Evolutionary conservation across 2,888 invertebrate species (phyloP), one percentile per base, ranked within the genome.

Genomic region (Syrphus vitripennis): DNA sequence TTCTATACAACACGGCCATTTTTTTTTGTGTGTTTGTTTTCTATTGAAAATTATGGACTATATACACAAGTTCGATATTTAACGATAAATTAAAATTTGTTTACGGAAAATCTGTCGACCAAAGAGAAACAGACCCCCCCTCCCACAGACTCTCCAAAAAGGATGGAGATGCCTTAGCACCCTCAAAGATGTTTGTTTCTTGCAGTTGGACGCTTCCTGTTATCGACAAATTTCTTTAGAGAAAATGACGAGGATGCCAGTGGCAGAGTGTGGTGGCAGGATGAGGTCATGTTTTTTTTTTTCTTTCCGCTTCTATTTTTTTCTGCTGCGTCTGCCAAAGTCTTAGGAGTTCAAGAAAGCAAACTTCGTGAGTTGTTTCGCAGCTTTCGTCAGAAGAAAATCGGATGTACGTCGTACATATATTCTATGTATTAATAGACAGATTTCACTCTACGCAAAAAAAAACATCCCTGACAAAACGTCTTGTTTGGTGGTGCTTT

Each of bases 71-170:
- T 81, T 86, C 82, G 82, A 78, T 82, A 74, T 86, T 86, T 86
- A 77, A 82, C 81, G 72, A 86, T 86, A 86, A 86, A 86, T 82
- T 81, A 82, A 86, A 86, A 86, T 86, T 86, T 86, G 77, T 86
- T 86, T 86, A 86, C 86, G 82, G 70, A 69, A 80, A 84, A 80
- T 72, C 31, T 53, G 45, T 77, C 61, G 76, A 70, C 75, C 45
- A 24, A n/a, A 34, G 67, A 34, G 40, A 16, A 48, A 42, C 31
- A 55, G 42, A 42, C 42, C 45, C 65, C 14, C 37, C 12, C 14
- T 37, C 5, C 48, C 12, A 4, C 9, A 1, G 0, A 4, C 48
- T 14, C 6, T 1, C 6, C 24, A 14, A 40, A 40, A 40, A 40
- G 37, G 24, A 42, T 40, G n/a, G 59, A 9, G 26, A 40, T 40